Evolutionary conservation across 2,113 vertebrate species (phyloP), one percentile per base, ranked within the genome.

Genomic region (Prinia subflava): DNA sequence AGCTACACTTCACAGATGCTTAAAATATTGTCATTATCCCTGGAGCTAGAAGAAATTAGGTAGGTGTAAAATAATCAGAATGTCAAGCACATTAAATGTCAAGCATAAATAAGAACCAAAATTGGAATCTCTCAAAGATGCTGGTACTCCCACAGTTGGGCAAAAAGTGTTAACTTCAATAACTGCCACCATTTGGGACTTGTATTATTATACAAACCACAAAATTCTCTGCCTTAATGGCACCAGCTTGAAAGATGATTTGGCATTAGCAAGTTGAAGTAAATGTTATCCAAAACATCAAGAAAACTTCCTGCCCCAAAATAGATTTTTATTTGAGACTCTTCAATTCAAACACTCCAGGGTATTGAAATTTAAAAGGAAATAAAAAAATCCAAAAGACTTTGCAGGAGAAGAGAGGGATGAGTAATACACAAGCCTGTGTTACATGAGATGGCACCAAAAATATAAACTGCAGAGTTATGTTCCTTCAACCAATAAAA

Each of bases 31-130:
- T 68, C 79, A 81, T 95, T 94, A 94, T 86, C 83, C 80, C 85
- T 60, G 69, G 76, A 96, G 88, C 76, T 82, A 68, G 50, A 97
- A 93, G 88, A 90, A 94, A 92, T 95, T 90, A 89, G 88, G 93
- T 96, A 96, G 92, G 93, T 95, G 93, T 94, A 94, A 96, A 96
- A 93, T 94, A 93, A 93, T 95, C 93, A 95, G 85, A 77, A 92
- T 94, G 94, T 91, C 89, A 97, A 96, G 91, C 67, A 87, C 92
- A 92, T 89, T 94, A 96, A 95, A 97, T 95, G 90, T 93, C 93
- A 97, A 93, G 79, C 92, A 96, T 84, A 96, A 96, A 96, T 93
- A 96, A 92, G 90, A 92, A 90, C 85, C 83, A 89, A 90, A 95
- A 94, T 85, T 81, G 93, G 85, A 95, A 94, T 67, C 63, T 88